A percentile compares a stretch with the other conserved stretches of the same genome.
These are phyloP conservation scores for Simalia tracyae DNA, from an alignment of 2,797 vertebrate genomes.

Conservation along the genomic window DNA sequence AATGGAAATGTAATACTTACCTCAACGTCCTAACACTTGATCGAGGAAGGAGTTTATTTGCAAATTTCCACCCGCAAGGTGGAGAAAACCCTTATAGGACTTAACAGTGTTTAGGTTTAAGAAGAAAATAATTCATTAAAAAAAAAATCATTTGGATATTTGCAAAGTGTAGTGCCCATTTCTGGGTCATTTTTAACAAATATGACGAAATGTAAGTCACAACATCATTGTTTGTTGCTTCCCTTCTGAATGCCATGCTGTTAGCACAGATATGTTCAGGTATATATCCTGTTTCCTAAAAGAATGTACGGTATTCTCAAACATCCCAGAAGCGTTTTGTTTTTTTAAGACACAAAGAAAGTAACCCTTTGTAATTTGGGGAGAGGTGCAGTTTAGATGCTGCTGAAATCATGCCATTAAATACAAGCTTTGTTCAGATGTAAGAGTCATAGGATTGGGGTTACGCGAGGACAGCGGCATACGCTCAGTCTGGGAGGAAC, in stretches of 20 bases:
- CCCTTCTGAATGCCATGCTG: slow-evolving; percentile 14
- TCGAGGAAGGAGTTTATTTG: not conserved
- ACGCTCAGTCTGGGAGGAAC: not conserved
- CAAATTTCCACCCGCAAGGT: slow-evolving; percentile 4
- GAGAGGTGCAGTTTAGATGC: slow-evolving; percentile 23
- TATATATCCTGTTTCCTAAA: slow-evolving; percentile 42
- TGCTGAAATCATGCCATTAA: not conserved
- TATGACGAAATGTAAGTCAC: slow-evolving; percentile 16
- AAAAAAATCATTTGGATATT: not conserved
- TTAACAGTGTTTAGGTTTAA: not conserved
- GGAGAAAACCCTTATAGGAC: too few species aligned
- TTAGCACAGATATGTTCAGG: slow-evolving; percentile 48
- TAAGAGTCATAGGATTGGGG: not conserved
- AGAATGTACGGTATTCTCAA: slow-evolving; percentile 21
- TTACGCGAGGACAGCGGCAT: not conserved
- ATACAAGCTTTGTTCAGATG: not conserved
- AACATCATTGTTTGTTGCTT: slow-evolving; percentile 36
- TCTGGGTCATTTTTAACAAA: not conserved
- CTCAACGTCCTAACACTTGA: not conserved
- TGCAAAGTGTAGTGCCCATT: not conserved
- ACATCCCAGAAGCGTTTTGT: not conserved
- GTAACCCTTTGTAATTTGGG: not conserved
- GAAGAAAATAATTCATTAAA: not conserved
- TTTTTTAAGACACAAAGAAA: not conserved
- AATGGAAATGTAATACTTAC: not conserved